Evolutionary conservation across 1,140 invertebrate species (phyloP).

Genomic region (Geopemphigus sp.): DNA sequence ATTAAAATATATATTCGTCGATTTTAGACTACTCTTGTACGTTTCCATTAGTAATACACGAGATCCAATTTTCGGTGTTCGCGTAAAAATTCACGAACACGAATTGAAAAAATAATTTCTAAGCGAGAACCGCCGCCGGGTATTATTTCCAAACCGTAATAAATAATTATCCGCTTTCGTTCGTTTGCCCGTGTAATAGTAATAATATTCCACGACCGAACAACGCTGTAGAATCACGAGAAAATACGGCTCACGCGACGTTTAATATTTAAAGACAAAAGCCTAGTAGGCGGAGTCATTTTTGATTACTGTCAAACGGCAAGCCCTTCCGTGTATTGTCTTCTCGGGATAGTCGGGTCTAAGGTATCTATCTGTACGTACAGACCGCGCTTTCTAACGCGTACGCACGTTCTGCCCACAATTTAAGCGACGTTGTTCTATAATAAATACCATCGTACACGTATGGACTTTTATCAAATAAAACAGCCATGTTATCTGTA

Average conservation of each 20-base stretch:
- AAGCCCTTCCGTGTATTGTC: constrained; percentile 37
- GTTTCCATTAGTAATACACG: no score
- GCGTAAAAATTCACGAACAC: no score
- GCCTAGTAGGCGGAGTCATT: constrained; percentile 21
- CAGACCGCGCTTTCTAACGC: not conserved
- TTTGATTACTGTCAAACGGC: constrained; percentile 38
- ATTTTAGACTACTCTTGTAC: no score
- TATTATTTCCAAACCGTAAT: no score
- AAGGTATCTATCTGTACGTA: not conserved
- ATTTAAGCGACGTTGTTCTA: not conserved
- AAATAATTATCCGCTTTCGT: not conserved
- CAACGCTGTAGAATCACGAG: constrained; percentile 20
- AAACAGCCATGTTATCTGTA: constrained; percentile 50
- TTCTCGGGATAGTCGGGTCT: constrained; percentile 7
- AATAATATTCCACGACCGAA: not conserved
- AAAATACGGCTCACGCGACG: constrained; percentile 20
- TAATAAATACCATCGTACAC: not conserved
- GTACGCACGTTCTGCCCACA: not conserved
- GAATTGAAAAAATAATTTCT: no score
- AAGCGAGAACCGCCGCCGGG: no score
- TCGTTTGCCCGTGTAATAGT: not conserved
- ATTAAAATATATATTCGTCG: no score
- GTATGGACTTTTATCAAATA: constrained; percentile 39
- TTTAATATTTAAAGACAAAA: constrained; percentile 36
- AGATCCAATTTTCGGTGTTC: no score